Conservation (phyloP, 1,140 invertebrate genomes). For the Bilobella aurantiaca region DNA sequence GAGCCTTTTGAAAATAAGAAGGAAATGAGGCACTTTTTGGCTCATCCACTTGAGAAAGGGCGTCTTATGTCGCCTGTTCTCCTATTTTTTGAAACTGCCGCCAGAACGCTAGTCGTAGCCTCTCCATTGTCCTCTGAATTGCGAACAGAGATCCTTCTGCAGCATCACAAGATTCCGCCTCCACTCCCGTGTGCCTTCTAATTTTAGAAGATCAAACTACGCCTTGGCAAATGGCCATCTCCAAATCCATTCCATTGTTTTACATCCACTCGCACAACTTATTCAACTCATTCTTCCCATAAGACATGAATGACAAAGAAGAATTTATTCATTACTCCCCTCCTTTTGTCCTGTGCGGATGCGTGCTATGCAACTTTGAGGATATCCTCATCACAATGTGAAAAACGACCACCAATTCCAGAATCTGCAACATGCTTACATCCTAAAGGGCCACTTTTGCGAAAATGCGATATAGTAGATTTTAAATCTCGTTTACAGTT, state of each 20-base stretch:
- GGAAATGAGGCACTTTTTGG: constrained; percentile 4
- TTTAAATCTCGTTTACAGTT: no score
- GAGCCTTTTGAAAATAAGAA: no score
- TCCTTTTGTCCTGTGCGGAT: neutral
- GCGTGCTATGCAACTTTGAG: neutral
- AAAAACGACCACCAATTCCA: no score
- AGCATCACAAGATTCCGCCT: neutral
- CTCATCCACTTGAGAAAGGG: neutral
- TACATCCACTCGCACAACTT: constrained; percentile 1
- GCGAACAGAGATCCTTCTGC: neutral
- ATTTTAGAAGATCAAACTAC: neutral
- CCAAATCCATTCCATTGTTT: constrained; percentile 3
- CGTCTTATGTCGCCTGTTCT: neutral
- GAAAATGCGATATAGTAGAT: no score
- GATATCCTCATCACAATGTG: neutral
- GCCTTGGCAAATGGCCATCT: neutral
- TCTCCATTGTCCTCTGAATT: neutral
- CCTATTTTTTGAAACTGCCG: neutral
- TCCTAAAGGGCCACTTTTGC: no score
- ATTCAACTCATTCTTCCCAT: neutral
- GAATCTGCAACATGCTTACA: no score
- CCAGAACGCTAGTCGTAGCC: neutral
- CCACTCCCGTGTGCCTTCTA: neutral
- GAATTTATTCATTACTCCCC: neutral
- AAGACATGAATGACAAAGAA: neutral